A percentile compares a stretch with the other conserved stretches of the same genome.
These are phyloP conservation scores for Montipora sp. DNA, from an alignment of 64 coral and sea anemone genomes.

Conservation along the genomic window DNA sequence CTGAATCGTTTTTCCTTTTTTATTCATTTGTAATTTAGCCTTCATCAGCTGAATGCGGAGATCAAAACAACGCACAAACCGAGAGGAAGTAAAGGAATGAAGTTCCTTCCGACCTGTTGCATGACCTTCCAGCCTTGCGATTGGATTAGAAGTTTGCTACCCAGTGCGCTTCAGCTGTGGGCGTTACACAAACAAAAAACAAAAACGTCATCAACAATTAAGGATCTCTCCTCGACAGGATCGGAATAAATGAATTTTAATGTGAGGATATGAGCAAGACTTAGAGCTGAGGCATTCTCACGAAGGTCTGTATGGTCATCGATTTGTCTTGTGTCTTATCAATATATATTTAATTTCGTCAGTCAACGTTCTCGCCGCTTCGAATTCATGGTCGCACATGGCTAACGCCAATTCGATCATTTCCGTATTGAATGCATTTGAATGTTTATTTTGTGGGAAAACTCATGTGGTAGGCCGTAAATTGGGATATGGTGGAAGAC, in stretches of 20 bases:
- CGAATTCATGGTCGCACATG: no score
- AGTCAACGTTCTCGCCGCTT: no score
- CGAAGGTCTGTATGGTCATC: neutral
- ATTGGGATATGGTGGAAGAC: no score
- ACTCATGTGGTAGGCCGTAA: no score
- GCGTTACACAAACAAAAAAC: neutral
- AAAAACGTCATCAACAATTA: neutral
- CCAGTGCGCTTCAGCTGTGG: neutral
- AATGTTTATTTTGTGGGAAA: neutral
- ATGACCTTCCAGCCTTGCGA: neutral
- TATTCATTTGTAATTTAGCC: neutral
- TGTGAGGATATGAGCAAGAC: neutral
- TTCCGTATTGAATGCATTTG: neutral
- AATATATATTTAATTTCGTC: no score
- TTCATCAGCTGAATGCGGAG: neutral
- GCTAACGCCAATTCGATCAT: neutral
- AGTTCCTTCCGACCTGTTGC: neutral
- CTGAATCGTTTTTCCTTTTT: no score
- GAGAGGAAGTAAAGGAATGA: neutral
- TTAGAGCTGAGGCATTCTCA: neutral
- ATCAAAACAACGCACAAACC: neutral
- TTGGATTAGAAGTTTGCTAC: constrained; percentile 1
- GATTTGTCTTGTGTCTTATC: neutral
- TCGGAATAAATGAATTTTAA: neutral
- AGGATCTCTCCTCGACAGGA: neutral